Evolutionary conservation across 53 echinoderm and acorn worm genomes (phyloP).

Genomic region (Antedon mediterranea): DNA sequence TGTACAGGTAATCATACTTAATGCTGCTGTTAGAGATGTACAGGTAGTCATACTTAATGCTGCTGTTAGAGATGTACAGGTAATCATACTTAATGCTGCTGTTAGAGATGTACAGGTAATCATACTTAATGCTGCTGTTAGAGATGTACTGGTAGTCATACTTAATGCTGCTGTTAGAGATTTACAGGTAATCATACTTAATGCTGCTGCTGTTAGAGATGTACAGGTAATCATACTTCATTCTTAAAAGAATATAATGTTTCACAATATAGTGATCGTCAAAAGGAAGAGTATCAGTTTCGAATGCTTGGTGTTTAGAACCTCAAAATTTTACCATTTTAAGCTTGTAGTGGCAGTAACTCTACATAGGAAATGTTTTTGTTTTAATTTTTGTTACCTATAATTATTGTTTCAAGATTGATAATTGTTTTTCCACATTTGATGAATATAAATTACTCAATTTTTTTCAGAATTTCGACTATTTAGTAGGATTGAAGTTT

Average conservation of each 20-base stretch:
- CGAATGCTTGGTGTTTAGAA: too few relatives aligned
- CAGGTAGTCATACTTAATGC: conserved; percentile 9
- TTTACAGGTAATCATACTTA: conserved; percentile 14
- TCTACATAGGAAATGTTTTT: too few relatives aligned
- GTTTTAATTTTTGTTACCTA: too few relatives aligned
- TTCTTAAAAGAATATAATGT: too few relatives aligned
- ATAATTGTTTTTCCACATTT: too few relatives aligned
- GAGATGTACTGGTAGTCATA: conserved; percentile 17
- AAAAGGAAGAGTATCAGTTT: too few relatives aligned
- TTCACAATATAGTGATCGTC: too few relatives aligned
- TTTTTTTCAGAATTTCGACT: conserved; percentile 15
- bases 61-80: conserved; percentile 15
- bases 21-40: neutral
- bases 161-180: neutral
- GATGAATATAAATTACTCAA: too few relatives aligned
- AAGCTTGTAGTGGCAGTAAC: too few relatives aligned
- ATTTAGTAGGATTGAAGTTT: conserved; percentile 9
- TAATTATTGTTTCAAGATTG: too few relatives aligned
- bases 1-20: conserved; percentile 15
- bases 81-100: neutral
- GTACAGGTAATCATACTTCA: conserved; percentile 12
- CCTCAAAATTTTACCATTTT: too few relatives aligned
- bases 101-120: conserved; percentile 17
- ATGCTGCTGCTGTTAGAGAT: neutral
- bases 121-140: neutral